Evolutionary conservation across 2,888 invertebrate genomes (phyloP).

Genomic region (Rosalia funebris): DNA sequence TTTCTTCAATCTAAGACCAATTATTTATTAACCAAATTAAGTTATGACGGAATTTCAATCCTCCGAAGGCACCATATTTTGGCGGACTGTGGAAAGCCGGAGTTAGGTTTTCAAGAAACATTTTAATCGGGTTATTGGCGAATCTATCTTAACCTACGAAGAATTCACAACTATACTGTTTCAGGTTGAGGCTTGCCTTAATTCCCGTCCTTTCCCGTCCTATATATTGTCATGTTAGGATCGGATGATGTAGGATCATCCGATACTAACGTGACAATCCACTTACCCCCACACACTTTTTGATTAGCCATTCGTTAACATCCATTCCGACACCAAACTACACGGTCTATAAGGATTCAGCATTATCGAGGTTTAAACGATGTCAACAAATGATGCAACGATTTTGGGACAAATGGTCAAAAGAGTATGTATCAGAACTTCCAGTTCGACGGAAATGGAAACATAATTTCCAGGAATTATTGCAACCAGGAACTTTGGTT

Average conservation of each 20-base stretch:
- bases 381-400: neutral
- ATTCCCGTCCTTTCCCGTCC: neutral
- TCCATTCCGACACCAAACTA: neutral
- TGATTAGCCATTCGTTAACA: neutral
- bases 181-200: neutral
- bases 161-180: neutral
- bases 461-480: neutral
- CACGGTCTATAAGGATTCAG: neutral
- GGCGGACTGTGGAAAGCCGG: neutral
- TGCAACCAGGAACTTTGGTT: neutral
- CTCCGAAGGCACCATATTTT: neutral
- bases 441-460: neutral
- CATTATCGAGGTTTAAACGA: neutral
- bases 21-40: neutral
- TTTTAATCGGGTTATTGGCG: neutral
- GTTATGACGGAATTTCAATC: neutral
- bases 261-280: neutral
- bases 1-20: neutral
- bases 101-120: neutral
- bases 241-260: neutral
- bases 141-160: neutral
- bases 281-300: constrained; percentile 3
- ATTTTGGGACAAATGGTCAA: neutral
- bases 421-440: constrained; percentile 1
- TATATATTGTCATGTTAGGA: no score